These are phyloP conservation scores for Osmoderma eremita DNA, from an alignment of 2,888 invertebrate genomes.

Conservation along the genomic window DNA sequence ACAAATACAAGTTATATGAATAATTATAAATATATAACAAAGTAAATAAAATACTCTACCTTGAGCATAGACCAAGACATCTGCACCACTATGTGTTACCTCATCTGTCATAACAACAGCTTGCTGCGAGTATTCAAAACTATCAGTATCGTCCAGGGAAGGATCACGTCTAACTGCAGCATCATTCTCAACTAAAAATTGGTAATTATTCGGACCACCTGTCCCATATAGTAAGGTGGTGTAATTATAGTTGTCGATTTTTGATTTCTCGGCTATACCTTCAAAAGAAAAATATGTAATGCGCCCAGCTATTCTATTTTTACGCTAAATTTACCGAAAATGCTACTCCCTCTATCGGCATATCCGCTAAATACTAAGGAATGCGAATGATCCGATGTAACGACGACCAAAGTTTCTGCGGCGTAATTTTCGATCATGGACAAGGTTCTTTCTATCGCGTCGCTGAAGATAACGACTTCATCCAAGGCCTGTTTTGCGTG, in stretches of 20 bases:
- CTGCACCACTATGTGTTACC: slow-evolving; percentile 85
- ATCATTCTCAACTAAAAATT: slow-evolving; percentile 61
- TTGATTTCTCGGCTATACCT: slow-evolving; percentile 74
- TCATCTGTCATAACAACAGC: slow-evolving; percentile 77
- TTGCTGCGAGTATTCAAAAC: slow-evolving; percentile 77
- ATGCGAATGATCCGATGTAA: slow-evolving; percentile 87
- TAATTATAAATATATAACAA: background rate
- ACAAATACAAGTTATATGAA: slow-evolving; percentile 54
- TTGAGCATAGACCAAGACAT: slow-evolving; percentile 85
- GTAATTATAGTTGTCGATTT: slow-evolving; percentile 73
- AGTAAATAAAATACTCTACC: slow-evolving; percentile 63
- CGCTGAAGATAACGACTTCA: slow-evolving; percentile 82
- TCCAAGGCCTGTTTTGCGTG: slow-evolving; percentile 79
- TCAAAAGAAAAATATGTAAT: slow-evolving; percentile 38
- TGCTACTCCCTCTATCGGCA: slow-evolving; percentile 73
- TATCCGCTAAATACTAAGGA: slow-evolving; percentile 83
- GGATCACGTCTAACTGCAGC: slow-evolving; percentile 71
- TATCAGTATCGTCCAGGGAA: slow-evolving; percentile 68
- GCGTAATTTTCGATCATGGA: slow-evolving; percentile 65
- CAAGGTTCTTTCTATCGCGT: slow-evolving; percentile 76
- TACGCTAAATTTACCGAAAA: slow-evolving; percentile 70
- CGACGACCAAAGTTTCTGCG: slow-evolving; percentile 81
- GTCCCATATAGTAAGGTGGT: slow-evolving; percentile 83
- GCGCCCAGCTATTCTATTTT: background rate
- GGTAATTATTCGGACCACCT: slow-evolving; percentile 77